Evolutionary conservation across 2,888 invertebrate genomes (phyloP), one percentile per base, ranked within the genome.

Genomic region (Eupsilia transversa): DNA sequence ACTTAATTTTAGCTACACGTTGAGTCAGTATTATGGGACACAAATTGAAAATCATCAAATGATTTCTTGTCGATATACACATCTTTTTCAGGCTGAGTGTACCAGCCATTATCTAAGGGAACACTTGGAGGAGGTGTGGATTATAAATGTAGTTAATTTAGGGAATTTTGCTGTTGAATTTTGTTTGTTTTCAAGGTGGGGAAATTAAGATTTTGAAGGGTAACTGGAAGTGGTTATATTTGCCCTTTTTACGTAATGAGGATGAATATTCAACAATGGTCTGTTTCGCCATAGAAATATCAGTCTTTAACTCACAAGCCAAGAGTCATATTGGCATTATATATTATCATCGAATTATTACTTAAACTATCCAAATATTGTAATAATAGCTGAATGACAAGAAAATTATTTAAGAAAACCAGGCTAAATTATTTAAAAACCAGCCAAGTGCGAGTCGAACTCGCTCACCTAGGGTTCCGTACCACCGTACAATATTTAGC

Each of bases 141-240:
- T 82, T 82, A 82, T 35, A 79, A 70, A 27, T 30, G 57, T 77
- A 49, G 63, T 79, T 77, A 49, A 66, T 79, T 77, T 64, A 23
- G 52, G 4, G 46, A 73, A 64, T 57, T 68, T 61, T 38, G 23
- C 9, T n/a, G 33, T 20, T 27, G 33, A 46, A 46, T 67, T 63
- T 57, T 67, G 57, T 79, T 74, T 56, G 56, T 73, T 54, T 59
- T 74, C 33, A 27, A 80, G 43, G 74, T 67, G 41, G 30, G 5
- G 9, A 54, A 43, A 56, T 80, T 56, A 57, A 43, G 35, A 46
- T 60, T 72, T 49, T 20, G 4, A 33, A 33, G 14, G n/a, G 30
- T 38, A 14, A 66, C n/a, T n/a, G 56, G 6, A n/a, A 64, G 38
- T 20, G n/a, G 49, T 52, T 35, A 27, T 41, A 59, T 59, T 59